Base-by-base conservation (phyloP, 1,140 invertebrate species). In the Diprion similis region DNA sequence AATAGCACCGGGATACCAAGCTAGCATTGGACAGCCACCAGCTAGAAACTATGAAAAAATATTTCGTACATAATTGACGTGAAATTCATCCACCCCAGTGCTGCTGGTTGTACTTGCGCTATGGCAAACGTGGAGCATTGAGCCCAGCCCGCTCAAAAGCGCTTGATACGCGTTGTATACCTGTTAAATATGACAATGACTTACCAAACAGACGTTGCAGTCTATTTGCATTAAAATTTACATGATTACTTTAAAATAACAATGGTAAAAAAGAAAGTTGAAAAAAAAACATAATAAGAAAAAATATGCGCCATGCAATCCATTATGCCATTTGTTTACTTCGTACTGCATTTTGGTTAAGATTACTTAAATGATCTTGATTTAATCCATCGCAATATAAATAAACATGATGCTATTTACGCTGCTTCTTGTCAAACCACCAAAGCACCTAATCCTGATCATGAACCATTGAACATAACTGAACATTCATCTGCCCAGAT, bases 121-220 rank as follows among this genome's bases (percentile, higher is more conserved):
- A 87, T 92, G 90, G 87, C 91, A 93, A 83, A 92, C 90, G 90
- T 92, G 91, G 78, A 93, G 88, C 89, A 93, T 91, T 79, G 90
- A 89, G 84, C 92, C 92, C 79, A 93, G 87, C 76, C 92, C 92
- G 80, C 92, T 92, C 83, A 93, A 89, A 78, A 93, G 87, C 71
- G 91, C 89, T 87, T 93, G 92, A 84, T 93, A 93, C 69, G 91
- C 89, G 86, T 93, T 91, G 89, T 92, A 93, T 74, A 93, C 92
- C 92, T 93, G 88, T 82, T 72, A 80, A 82, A 86, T 80, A 77
- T 76, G 71, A 73, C 51, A 59, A 59, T 59, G 11, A 59, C 51
- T 59, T 59, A 59, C 51, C 51, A 59, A 59, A 59, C 51, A 59
- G 51, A 59, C 51, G 51, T 59, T 59, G 51, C n/a, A 4, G 51